Conservation (phyloP, 2,888 invertebrate genomes). For the Brassicogethes aeneus region DNA sequence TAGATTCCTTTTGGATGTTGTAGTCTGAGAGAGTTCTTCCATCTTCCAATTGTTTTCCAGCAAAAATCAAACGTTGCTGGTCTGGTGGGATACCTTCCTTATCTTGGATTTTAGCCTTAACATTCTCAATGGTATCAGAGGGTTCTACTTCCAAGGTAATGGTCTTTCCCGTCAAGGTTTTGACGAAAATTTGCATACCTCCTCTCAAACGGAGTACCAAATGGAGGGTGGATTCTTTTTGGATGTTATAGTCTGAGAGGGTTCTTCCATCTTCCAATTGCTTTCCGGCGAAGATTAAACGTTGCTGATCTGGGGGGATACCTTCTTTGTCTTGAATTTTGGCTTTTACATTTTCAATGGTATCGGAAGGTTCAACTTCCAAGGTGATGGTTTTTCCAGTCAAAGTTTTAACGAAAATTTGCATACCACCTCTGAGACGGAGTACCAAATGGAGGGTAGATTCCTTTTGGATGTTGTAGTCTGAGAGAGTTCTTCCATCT, state of each 20-base stretch:
- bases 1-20: conserved; percentile 57
- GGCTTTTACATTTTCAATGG: conserved; percentile 89
- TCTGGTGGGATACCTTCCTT: conserved; percentile 50
- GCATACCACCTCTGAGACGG: conserved; percentile 92
- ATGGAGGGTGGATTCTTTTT: conserved; percentile 86
- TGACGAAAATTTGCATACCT: conserved; percentile 61
- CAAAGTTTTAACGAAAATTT: conserved; percentile 92
- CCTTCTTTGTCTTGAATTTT: conserved; percentile 69
- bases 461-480: conserved; percentile 91
- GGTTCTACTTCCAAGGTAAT: conserved; percentile 53
- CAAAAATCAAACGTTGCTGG: conserved; percentile 55
- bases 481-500: conserved; percentile 87
- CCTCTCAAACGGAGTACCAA: conserved; percentile 81
- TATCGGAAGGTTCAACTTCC: conserved; percentile 85
- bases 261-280: conserved; percentile 88
- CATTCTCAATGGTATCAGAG: conserved; percentile 56
- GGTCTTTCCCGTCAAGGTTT: conserved; percentile 47
- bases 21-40: conserved; percentile 57
- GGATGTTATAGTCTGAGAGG: conserved; percentile 87
- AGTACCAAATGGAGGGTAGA: conserved; percentile 91
- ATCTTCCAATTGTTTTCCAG: conserved; percentile 63
- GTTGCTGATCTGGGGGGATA: conserved; percentile 51
- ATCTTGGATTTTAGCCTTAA: conserved; percentile 52
- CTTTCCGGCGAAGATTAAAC: conserved; percentile 87
- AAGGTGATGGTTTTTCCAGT: conserved; percentile 91